phyloP scores from a whole-genome alignment of 2,113 vertebrate species.

The Bubalus kerabau region DNA sequence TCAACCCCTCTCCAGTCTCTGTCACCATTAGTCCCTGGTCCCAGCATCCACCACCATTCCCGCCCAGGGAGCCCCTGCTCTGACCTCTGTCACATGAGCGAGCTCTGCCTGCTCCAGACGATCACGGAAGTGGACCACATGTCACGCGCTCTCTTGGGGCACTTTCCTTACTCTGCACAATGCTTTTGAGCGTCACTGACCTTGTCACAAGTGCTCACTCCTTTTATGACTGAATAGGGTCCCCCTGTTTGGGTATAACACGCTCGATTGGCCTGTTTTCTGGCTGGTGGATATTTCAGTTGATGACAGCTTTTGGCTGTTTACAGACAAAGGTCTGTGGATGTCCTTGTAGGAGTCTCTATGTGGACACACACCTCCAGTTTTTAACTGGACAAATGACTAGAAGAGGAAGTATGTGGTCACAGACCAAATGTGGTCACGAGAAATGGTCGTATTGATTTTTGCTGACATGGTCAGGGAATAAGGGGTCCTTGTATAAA shows the following conservation, averaged over 20 bases:
- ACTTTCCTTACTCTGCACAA: fast-evolving
- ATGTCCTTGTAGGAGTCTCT: background rate
- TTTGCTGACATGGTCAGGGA: fast-evolving
- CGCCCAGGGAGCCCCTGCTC: fast-evolving
- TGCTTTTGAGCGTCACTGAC: fast-evolving
- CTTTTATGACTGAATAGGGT: no score
- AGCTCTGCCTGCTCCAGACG: background rate
- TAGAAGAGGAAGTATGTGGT: background rate
- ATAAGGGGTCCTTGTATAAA: background rate
- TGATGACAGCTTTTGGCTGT: background rate
- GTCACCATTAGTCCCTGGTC: fast-evolving
- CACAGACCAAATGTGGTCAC: fast-evolving
- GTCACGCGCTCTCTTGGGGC: fast-evolving
- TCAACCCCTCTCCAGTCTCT: no score
- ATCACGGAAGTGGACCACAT: fast-evolving
- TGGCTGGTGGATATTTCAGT: background rate
- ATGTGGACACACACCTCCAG: background rate
- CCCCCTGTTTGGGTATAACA: background rate
- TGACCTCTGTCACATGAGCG: fast-evolving
- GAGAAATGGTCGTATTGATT: background rate
- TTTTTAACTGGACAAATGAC: no score
- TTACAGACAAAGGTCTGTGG: background rate
- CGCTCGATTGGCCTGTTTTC: fast-evolving
- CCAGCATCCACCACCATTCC: background rate
- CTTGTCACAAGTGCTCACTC: fast-evolving